These are phyloP conservation scores for Sarcophaga rosellei DNA, from an alignment of 2,888 invertebrate genomes.

Conservation along the genomic window DNA sequence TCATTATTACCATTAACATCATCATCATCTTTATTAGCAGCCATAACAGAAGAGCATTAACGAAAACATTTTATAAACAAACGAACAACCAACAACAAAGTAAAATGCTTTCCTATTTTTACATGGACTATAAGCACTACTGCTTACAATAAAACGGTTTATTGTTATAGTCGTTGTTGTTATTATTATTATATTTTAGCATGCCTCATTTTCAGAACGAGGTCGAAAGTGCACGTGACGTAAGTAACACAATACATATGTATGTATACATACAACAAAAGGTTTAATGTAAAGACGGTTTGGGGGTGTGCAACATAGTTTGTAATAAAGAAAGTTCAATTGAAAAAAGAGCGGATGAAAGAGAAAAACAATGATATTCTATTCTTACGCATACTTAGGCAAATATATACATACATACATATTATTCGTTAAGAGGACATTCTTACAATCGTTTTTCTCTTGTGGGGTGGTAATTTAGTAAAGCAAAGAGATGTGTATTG, in stretches of 20 bases:
- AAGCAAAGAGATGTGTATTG: not conserved
- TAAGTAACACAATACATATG: constrained; percentile 41
- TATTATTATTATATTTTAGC: constrained; percentile 41
- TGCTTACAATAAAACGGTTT: constrained; percentile 36
- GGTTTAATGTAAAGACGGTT: not conserved
- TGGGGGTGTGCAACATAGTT: not conserved
- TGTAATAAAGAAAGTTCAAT: no score
- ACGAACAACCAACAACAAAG: not conserved
- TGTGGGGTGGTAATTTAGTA: not conserved
- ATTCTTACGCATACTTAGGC: no score
- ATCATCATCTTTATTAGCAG: constrained; percentile 28
- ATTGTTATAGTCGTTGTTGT: not conserved
- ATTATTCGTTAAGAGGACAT: no score
- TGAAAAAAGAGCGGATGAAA: no score
- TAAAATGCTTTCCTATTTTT: not conserved
- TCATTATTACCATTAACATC: constrained; percentile 38
- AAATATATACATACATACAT: no score
- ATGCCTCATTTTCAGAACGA: constrained; percentile 69
- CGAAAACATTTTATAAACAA: not conserved
- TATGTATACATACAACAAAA: not conserved
- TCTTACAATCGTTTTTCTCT: not conserved
- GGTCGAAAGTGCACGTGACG: constrained; percentile 73
- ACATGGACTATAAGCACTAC: constrained; percentile 26
- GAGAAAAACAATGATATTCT: no score
- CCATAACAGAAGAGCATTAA: not conserved